Percentiles rank a stretch among this genome's conserved stretches.
phyloP scores from a whole-genome alignment of 2,113 vertebrate species.

The Microtus montanus region DNA sequence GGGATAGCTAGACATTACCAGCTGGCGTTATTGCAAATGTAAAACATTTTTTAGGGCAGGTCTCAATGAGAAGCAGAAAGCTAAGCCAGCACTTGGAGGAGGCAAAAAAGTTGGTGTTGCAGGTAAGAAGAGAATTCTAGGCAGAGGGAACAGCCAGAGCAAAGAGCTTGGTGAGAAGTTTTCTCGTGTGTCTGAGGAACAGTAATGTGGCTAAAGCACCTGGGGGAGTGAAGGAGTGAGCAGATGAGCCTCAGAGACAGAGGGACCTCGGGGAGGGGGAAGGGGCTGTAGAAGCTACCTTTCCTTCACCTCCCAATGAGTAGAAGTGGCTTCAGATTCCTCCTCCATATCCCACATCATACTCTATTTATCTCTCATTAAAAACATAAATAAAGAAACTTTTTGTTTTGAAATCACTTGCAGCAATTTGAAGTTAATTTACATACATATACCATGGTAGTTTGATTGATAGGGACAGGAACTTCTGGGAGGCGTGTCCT shows the following conservation, averaged over 20 bases:
- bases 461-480: neutral
- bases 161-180: neutral
- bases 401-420: neutral
- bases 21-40: neutral
- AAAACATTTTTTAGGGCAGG: neutral
- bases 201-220: neutral
- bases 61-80: neutral
- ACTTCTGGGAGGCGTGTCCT: neutral
- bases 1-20: neutral
- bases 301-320: neutral
- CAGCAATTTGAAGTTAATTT: neutral
- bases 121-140: neutral
- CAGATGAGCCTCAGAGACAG: too few species aligned
- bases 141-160: neutral
- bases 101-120: neutral
- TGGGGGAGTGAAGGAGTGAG: neutral
- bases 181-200: neutral
- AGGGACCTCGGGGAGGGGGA: accelerated
- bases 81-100: neutral
- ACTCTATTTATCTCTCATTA: neutral
- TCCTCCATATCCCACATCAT: neutral
- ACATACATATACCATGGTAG: neutral
- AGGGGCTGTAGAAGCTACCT: neutral
- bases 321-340: neutral
- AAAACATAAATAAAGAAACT: neutral